Evolutionary conservation across 2,797 vertebrate genomes (phyloP), one percentile per base, ranked within the genome.

Genomic region (Argentina silus): DNA sequence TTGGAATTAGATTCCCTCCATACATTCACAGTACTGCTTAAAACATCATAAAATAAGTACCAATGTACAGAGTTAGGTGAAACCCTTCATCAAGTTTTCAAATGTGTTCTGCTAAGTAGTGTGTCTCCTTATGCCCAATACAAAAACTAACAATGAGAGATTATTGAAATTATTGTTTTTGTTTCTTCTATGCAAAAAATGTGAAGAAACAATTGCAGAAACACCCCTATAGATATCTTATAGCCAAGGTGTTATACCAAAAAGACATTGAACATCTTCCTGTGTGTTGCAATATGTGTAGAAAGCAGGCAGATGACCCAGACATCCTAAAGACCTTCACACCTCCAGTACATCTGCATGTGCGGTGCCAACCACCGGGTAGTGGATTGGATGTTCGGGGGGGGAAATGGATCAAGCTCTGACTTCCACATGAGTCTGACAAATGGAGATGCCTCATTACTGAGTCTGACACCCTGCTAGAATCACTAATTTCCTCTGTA

Each of bases 361-460:
- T 76, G 74, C 67, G 36, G 78, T 69, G 77, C 82, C 83, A 84
- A 78, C 47, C 83, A 72, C 42, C 1, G 59, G 60, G 56, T 73
- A 67, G 77, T 50, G 70, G 83, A 87, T 86, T 83, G 78, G 65
- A 12, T 82, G 83, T 74, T 57, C 47, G 23, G 42, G 56, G 68
- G 27, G 50, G 76, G 77, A 82, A 82, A 80, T 75, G 50, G 62
- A 87, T 86, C 86, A 87, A 83, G 79, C 81, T 78, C 60, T 27
- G 81, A 79, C 74, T 86, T 74, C 76, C 85, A 79, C 63, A 64
- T 55, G 50, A 61, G 81, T 81, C 73, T 78, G 50, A 86, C 81
- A 90, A 92, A 93, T 91, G 81, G 83, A 85, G 78, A 76, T 83
- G 69, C 84, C 89, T 89, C 74, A 84, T 91, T 88, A 85, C 65